Conservation (phyloP, 2,888 invertebrate genomes). For the Candidula unifasciata region DNA sequence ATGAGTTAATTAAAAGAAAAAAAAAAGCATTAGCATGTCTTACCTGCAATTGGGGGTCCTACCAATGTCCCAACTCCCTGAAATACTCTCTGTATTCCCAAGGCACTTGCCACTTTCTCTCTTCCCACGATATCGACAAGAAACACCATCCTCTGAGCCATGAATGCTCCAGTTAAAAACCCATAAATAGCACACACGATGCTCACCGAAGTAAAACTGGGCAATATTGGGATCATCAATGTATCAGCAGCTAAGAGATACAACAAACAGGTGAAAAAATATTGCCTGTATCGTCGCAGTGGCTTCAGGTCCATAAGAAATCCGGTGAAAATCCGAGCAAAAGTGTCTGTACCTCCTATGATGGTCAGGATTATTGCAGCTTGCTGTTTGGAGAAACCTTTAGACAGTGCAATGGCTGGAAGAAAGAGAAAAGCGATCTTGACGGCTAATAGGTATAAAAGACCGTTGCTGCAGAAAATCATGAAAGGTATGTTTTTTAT, state of each 20-base stretch:
- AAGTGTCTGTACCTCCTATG: conserved; percentile 63
- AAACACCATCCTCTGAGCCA: conserved; percentile 69
- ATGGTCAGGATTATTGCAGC: conserved; percentile 65
- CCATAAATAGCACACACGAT: conserved; percentile 64
- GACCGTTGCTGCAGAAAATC: conserved; percentile 52
- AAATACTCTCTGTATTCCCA: conserved; percentile 66
- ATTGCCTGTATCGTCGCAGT: conserved; percentile 60
- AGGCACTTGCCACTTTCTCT: conserved; percentile 64
- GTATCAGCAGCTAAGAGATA: conserved; percentile 52
- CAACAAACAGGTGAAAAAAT: conserved; percentile 63
- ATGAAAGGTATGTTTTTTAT: conserved; percentile 53
- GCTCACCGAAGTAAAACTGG: conserved; percentile 58
- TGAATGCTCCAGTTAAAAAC: conserved; percentile 64
- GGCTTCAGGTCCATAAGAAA: conserved; percentile 61
- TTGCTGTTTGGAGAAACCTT: conserved; percentile 58
- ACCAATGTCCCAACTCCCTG: conserved; percentile 67
- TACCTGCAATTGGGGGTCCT: conserved; percentile 69
- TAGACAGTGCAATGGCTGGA: conserved; percentile 64
- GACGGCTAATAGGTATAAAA: conserved; percentile 53
- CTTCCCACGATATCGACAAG: conserved; percentile 68
- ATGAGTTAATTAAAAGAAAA: too few species aligned
- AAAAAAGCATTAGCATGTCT: too few species aligned
- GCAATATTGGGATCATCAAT: not conserved
- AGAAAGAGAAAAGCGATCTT: conserved; percentile 64
- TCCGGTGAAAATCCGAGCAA: conserved; percentile 59